Conservation (phyloP, 2,888 invertebrate genomes). For the Pseudanteris insignis region DNA sequence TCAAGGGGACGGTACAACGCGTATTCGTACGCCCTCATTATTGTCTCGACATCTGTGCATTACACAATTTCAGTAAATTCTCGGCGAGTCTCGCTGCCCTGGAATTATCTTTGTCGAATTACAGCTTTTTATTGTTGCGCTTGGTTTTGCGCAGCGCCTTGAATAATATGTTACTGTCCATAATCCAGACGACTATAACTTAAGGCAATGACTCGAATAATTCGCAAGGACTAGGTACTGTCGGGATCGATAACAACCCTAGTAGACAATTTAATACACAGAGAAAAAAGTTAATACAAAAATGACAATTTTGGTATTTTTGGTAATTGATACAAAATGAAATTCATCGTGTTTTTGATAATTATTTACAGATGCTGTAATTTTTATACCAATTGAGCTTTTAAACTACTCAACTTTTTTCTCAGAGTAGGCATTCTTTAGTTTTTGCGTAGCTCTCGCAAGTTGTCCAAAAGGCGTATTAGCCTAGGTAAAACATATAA, state of each 20-base stretch:
- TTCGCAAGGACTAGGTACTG: slow-evolving; percentile 40
- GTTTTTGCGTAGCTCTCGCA: too few relatives aligned
- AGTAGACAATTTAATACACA: slow-evolving; percentile 12
- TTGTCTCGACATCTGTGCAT: slow-evolving; percentile 26
- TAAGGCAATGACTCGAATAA: slow-evolving; percentile 44
- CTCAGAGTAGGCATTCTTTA: too few relatives aligned
- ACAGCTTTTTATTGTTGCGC: slow-evolving; percentile 37
- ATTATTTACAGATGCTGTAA: too few relatives aligned
- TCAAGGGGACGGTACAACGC: background rate
- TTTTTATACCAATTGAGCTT: too few relatives aligned
- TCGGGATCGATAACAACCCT: slow-evolving; percentile 43
- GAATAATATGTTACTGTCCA: slow-evolving; percentile 43
- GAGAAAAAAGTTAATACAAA: too few relatives aligned
- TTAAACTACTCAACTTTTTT: too few relatives aligned
- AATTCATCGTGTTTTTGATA: too few relatives aligned
- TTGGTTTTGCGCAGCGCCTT: slow-evolving; percentile 30
- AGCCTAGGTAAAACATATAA: too few relatives aligned
- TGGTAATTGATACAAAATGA: too few relatives aligned
- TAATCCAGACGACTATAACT: slow-evolving; percentile 40
- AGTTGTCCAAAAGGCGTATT: too few relatives aligned
- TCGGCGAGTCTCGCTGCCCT: slow-evolving; percentile 14
- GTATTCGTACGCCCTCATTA: slow-evolving; percentile 11
- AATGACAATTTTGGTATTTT: too few relatives aligned
- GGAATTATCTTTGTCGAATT: slow-evolving; percentile 37
- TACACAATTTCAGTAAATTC: slow-evolving; percentile 33